Evolutionary conservation across 37 sponge, comb jelly and placozoan species (phyloP), one percentile per base, ranked within the genome.

Genomic region (Halisarca cf. caerulea): DNA sequence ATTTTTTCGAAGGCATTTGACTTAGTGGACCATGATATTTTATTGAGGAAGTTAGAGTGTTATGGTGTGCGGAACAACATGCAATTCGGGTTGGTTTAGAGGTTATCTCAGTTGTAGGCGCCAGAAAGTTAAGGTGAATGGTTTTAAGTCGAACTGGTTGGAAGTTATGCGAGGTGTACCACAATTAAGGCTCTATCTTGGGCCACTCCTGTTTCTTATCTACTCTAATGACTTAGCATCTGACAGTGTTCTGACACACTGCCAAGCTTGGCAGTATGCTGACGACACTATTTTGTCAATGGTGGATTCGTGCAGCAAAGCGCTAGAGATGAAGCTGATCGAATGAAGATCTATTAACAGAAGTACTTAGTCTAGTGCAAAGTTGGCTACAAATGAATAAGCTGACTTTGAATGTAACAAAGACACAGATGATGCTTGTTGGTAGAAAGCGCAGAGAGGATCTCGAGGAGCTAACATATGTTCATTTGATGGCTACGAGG

Each of bases 1-100:
- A 86, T 33, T 20, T 79, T 6, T 58, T 51, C 55, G 79, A 86
- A n/a, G 58, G 86, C 86, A 0, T 86, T 86, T 79, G 86, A 86
- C 41, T 21, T 37, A 15, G 70, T 86, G 1, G 28, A 79, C 53
- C 86, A 86, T 36, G 34, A 41, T 1, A 86, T 86, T 20, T 54
- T 86, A 11, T 20, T 86, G 57, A 37, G 23, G 36, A 86, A 86
- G 80, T 32, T 86, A 61, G 55, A 59, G 2, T 30, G 80, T 3
- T 59, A 86, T 86, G 86, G 86, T 0, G 58, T 86, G 17, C 36
- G 27, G 44, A 66, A 45, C 9, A 28, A 32, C 4, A n/a, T n/a
- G n/a, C n/a, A 66, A 61, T 14, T 38, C 60, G 32, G 58, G 24
- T 21, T 86, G 86, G 86, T 86, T 86, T 79, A 32, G 39, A 20